These are phyloP conservation scores for Percopsis omiscomaycus DNA, from an alignment of 2,797 vertebrate genomes.

Conservation along the genomic window DNA sequence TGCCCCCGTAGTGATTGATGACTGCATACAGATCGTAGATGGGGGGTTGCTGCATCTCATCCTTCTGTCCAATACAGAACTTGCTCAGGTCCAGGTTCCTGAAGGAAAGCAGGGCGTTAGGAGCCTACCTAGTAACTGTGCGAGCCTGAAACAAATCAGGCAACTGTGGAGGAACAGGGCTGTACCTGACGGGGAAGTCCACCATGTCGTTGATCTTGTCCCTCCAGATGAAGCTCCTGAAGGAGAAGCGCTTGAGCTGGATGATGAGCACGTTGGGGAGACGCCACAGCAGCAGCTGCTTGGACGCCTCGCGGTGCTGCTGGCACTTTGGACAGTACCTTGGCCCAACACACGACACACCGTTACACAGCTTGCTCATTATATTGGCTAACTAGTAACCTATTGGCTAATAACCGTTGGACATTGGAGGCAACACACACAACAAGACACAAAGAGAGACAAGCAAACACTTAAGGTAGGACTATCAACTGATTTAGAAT, in stretches of 20 bases:
- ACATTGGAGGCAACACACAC: no score
- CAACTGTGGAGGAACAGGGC: not conserved
- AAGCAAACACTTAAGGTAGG: no score
- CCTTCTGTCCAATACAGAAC: constrained; percentile 97
- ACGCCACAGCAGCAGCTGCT: constrained; percentile 95
- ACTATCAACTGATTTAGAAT: no score
- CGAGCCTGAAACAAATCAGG: not conserved
- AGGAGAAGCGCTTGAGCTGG: constrained; percentile 98
- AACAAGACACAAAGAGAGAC: no score
- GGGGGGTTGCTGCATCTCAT: constrained; percentile 91
- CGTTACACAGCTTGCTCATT: not conserved
- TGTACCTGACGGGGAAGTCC: constrained; percentile 94
- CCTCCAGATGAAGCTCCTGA: constrained; percentile 98
- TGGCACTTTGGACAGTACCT: constrained; percentile 99
- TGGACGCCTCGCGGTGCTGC: constrained; percentile 96
- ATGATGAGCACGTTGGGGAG: constrained; percentile 97
- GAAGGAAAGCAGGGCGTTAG: constrained; percentile 3
- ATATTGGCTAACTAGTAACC: no score
- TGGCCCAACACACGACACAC: not conserved
- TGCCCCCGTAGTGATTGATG: constrained; percentile 98
- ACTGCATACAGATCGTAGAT: constrained; percentile 97
- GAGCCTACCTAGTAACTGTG: not conserved
- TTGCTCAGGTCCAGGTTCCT: constrained; percentile 97
- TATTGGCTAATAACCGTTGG: no score
- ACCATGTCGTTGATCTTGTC: constrained; percentile 99